Evolutionary conservation across 2,888 invertebrate species (phyloP), one percentile per base, ranked within the genome.

Genomic region (Zaprionus lineosus): DNA sequence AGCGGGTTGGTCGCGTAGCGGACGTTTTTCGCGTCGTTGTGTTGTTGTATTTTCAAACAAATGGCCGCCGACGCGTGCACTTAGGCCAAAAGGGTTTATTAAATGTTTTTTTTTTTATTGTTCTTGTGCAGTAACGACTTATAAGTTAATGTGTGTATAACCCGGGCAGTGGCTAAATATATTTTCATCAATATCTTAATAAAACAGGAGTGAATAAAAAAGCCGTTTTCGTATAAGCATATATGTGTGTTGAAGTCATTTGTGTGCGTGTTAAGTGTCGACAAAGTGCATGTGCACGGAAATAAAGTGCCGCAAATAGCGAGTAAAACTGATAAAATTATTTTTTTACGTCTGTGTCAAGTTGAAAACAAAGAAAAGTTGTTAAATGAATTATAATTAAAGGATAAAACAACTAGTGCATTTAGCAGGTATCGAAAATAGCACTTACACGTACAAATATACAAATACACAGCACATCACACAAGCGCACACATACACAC

Each of bases 221-320:
- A 44, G 31, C 37, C 48, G 67, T 72, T 68, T 51, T 34, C 19
- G 31, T 51, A 33, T 40, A 31, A 34, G 16, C 36, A 9, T 43
- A 36, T 8, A 24, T 24, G 28, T 52, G 36, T 33, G 18, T 47
- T 11, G 47, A 15, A 51, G 66, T 65, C 26, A 26, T 15, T 43
- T 51, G 43, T 68, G 52, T 61, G 51, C 16, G 46, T 44, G 29
- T 29, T 53, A 29, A 48, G 60, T 63, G 62, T 68, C 69, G 41
- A 51, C 46, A 52, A 67, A 84, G 60, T 67, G 63, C 82, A 76
- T 81, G 74, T 67, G 79, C 68, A 73, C 62, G 51, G 37, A 66
- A 66, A 69, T 73, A 67, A 69, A 69, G 62, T 61, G 68, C 69
- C 74, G 74, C 74, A 61, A 61, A 33, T 44, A 24, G 18, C 21